Conservation (phyloP, 2,113 vertebrate species). For the Orthochromis indermauri region DNA sequence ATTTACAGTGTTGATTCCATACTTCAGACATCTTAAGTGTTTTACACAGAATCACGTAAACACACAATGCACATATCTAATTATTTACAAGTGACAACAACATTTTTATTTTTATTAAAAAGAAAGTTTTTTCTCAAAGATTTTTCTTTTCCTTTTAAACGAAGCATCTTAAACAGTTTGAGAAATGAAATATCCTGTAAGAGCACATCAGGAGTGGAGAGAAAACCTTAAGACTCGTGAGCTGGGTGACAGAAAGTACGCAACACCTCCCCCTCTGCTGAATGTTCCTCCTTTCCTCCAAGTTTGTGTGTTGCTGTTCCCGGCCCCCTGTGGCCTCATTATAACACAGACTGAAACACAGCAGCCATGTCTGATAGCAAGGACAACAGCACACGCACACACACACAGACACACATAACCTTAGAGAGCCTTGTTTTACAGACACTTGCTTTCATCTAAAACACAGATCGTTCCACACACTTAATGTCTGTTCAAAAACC, state of each 20-base stretch:
- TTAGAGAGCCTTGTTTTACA: background rate
- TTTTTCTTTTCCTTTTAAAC: background rate
- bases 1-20: background rate
- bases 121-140: background rate
- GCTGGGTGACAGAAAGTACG: background rate
- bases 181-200: background rate
- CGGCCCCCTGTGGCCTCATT: slow-evolving; percentile 71
- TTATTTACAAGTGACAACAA: background rate
- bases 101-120: background rate
- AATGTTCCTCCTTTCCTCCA: background rate
- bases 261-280: background rate
- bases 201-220: background rate
- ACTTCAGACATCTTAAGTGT: background rate
- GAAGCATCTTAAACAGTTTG: background rate
- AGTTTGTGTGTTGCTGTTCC: background rate
- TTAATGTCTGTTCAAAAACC: background rate
- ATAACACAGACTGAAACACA: slow-evolving; percentile 42
- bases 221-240: background rate
- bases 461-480: background rate
- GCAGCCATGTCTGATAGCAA: slow-evolving; percentile 6
- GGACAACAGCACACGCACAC: background rate
- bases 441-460: background rate
- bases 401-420: background rate
- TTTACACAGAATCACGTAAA: background rate
- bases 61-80: background rate